Evolutionary conservation across 2,797 vertebrate genomes (phyloP), one percentile per base, ranked within the genome.

Genomic region (Onychomys leucogaster): DNA sequence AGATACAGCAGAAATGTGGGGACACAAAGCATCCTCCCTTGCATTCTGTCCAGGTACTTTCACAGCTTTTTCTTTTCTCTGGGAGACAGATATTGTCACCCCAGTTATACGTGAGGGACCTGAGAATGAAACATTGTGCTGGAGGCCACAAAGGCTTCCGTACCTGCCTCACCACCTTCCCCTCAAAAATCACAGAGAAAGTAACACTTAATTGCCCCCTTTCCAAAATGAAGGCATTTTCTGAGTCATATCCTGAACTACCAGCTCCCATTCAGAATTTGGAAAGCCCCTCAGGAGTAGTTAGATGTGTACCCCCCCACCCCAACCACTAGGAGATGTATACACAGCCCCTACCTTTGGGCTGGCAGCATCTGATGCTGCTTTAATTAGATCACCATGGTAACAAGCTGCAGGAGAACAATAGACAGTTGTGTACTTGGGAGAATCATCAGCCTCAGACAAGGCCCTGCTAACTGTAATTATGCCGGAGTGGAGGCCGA

Each of bases 341-440:
- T n/a, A 41, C 46, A 1, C 6, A 6, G 90, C 90, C 94, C 82
- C 96, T 97, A 96, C 97, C 97, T 98, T 71, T 29, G 83, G 91
- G 94, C 89, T 91, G 93, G 94, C 91, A 86, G 91, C 95, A 59
- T 92, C 4, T 0, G 84, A 96, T 95, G 96, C 95, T 83, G 94
- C 97, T 97, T 97, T 97, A 98, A 98, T 97, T 97, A 97, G 96
- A 98, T 98, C 96, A 14, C 98, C 98, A 98, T 98, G 98, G 98
- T 96, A 97, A 99, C 97, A 93, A 98, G 98, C 98, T 98, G 95
- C 98, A 96, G 96, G 98, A 98, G 98, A 98, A 98, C 98, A 99
- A 98, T 98, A 98, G 98, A 96, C 97, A 98, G 98, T 98, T 98
- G 98, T 98, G 98, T 98, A 98, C 98, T 98, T 95, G 94, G 4